Evolutionary conservation across 2,113 vertebrate genomes (phyloP).

Genomic region (Ranitomeya variabilis): DNA sequence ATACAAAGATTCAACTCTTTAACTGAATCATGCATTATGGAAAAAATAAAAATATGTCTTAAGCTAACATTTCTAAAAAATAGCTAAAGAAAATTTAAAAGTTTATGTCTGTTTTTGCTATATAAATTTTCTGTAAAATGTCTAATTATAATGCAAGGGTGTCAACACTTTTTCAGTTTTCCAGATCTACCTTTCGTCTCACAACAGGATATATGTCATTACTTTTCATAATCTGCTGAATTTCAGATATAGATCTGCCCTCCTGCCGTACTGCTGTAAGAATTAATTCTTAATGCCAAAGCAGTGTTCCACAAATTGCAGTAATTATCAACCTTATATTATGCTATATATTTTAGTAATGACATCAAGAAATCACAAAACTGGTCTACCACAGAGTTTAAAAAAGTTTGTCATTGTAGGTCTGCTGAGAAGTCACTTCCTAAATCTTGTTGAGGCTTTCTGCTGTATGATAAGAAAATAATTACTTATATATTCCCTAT

Average conservation of each 20-base stretch:
- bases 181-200: background rate
- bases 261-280: background rate
- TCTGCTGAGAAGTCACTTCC: too few species aligned
- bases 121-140: background rate
- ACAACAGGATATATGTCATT: conserved; percentile 1
- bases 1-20: too few species aligned
- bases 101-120: background rate
- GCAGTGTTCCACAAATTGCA: background rate
- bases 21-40: too few species aligned
- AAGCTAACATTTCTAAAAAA: background rate
- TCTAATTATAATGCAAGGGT: background rate
- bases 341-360: background rate
- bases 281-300: background rate
- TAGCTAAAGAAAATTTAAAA: background rate
- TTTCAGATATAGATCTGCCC: background rate
- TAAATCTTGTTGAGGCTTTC: too few species aligned
- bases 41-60: too few species aligned
- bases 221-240: background rate
- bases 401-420: background rate
- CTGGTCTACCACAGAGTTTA: background rate
- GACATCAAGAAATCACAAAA: background rate
- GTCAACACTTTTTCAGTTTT: background rate
- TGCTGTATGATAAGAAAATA: too few species aligned
- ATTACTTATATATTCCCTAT: too few species aligned
- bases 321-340: background rate